Percentiles rank a stretch among this genome's conserved stretches.
phyloP scores from a whole-genome alignment of 1,140 invertebrate species.

The Lasioglossum baleicum region DNA sequence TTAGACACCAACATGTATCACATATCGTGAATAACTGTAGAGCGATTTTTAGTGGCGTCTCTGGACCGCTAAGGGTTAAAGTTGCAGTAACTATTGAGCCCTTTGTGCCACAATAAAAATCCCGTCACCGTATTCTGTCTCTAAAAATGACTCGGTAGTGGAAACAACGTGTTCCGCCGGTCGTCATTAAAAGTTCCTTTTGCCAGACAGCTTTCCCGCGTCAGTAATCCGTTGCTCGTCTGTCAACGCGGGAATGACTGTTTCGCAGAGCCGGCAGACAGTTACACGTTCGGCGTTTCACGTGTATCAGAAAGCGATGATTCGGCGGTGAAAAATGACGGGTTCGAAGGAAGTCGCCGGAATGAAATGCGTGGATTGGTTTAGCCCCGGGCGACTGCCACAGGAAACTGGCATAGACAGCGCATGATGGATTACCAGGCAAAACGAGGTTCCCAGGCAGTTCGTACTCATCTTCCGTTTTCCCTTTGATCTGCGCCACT shows the following conservation, averaged over 20 bases:
- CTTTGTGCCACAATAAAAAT: no score
- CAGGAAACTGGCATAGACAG: conserved; percentile 75
- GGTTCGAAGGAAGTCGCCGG: conserved; percentile 74
- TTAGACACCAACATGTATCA: no score
- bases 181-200: not conserved
- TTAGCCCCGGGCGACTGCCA: conserved; percentile 71
- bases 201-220: not conserved
- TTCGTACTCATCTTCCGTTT: conserved; percentile 56
- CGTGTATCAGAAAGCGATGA: conserved; percentile 74
- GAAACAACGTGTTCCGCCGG: no score
- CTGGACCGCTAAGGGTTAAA: no score
- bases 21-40: no score
- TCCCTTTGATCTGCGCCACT: conserved; percentile 40
- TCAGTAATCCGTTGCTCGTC: not conserved
- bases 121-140: no score
- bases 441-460: conserved; percentile 36
- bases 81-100: no score
- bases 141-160: no score
- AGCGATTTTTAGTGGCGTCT: no score
- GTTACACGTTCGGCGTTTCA: conserved; percentile 25
- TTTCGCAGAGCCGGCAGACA: conserved; percentile 34
- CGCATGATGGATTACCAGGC: conserved; percentile 76
- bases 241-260: conserved; percentile 35
- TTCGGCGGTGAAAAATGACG: conserved; percentile 77
- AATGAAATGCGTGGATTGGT: conserved; percentile 79